These are phyloP conservation scores for Bos javanicus DNA, from an alignment of 2,113 vertebrate species.

Conservation along the genomic window DNA sequence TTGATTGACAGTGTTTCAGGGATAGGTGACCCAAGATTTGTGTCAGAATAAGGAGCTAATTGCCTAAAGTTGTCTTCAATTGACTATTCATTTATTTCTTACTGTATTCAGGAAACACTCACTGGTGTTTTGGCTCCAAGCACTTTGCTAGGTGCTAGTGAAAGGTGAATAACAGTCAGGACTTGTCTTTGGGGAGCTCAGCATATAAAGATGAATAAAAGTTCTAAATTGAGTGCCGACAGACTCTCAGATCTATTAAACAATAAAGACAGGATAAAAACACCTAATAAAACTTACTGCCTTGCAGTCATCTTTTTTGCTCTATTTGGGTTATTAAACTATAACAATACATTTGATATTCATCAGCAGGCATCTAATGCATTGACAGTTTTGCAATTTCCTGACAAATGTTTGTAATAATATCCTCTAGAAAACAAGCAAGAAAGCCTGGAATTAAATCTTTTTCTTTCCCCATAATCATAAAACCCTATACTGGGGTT, in stretches of 20 bases:
- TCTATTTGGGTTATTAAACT: conserved; percentile 9
- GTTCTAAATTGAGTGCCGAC: background rate
- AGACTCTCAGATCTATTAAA: background rate
- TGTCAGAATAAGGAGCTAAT: background rate
- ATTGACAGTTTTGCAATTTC: conserved; percentile 10
- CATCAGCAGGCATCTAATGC: background rate
- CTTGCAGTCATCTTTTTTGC: background rate
- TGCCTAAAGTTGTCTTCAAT: background rate
- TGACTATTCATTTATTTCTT: background rate
- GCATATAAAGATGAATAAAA: background rate
- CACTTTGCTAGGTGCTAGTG: background rate
- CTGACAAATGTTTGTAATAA: background rate
- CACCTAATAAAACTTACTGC: background rate
- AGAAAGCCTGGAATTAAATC: background rate
- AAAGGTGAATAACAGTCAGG: background rate
- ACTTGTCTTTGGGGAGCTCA: background rate
- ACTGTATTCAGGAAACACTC: background rate
- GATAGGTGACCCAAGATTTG: background rate
- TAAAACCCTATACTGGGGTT: background rate
- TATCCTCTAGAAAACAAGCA: background rate
- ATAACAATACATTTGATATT: background rate
- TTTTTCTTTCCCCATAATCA: background rate
- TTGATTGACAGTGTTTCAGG: background rate
- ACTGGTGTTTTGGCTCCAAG: background rate
- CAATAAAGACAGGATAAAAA: background rate